Base-by-base conservation (phyloP, 2,888 invertebrate species). In the Rhorus exstirpatorius region DNA sequence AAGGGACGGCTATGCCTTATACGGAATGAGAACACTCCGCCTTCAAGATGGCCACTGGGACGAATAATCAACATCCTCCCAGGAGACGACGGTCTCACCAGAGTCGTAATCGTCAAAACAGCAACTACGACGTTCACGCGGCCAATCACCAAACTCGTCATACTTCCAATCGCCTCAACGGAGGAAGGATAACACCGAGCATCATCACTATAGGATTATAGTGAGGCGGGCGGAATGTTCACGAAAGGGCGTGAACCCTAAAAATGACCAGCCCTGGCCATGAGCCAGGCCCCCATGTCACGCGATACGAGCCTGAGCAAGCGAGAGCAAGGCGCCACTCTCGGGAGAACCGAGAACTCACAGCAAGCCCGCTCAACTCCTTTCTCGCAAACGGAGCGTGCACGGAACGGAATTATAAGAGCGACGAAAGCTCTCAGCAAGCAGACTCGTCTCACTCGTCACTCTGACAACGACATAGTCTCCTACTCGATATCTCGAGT, bases 241-340 rank as follows among this genome's bases (percentile, higher is more conserved):
- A 7, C 21, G 24, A 53, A 53, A 21, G 24, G 31, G 31, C 31
- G 31, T 31, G 31, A 31, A 31, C 31, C 31, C 31, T 6, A 2
- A 31, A 2, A 12, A 26, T 3, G 38, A 26, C 70, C 58, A n/a
- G 78, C 71, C 1, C 7, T 61, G 19, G 71, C 78, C 6, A 46
- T 31, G 63, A 71, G 61, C n/a, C 10, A 17, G 17, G 71, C 78
- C n/a, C n/a, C n/a, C n/a, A n/a, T n/a, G n/a, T n/a, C n/a, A n/a
- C n/a, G 31, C 31, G 31, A 3, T 31, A 31, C 31, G 31, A 31
- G 31, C 31, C 31, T 31, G 31, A 31, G 31, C 31, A 3, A 31
- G 31, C 31, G 6, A 6, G 6, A 2, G n/a, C n/a, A 2, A 31
- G 6, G 31, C 31, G 31, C 2, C 31, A 3, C 31, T 31, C 31